Conservation (phyloP, 2,888 invertebrate genomes). For the Nemoura dubitans region DNA sequence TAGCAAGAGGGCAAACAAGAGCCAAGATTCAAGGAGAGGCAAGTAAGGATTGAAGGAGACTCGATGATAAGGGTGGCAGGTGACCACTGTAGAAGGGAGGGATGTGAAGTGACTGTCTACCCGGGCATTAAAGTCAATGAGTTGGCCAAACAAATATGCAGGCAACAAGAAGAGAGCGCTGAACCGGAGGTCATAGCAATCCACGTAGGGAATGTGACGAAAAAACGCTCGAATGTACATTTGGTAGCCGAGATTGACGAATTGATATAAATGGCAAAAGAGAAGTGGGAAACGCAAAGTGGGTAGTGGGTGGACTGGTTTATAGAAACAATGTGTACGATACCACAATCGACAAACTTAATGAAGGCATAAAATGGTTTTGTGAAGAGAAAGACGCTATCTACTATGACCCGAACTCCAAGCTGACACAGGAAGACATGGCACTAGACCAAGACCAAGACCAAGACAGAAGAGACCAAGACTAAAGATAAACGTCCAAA, state of each 20-base stretch:
- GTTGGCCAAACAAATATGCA: not conserved
- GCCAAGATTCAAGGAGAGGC: not conserved
- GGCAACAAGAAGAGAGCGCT: not conserved
- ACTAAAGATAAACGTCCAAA: too few species aligned
- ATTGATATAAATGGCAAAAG: not conserved
- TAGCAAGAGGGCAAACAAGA: not conserved
- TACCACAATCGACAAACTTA: not conserved
- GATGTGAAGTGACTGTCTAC: not conserved
- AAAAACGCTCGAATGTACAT: not conserved
- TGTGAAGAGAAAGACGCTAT: not conserved
- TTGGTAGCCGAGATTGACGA: not conserved
- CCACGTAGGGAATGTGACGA: not conserved
- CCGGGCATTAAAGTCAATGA: not conserved
- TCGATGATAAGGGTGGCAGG: not conserved
- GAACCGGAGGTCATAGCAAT: slow-evolving; percentile 7
- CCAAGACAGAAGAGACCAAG: too few species aligned
- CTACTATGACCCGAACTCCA: not conserved
- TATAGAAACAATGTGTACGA: not conserved
- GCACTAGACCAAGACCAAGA: not conserved
- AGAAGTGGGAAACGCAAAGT: not conserved
- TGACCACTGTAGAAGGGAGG: not conserved
- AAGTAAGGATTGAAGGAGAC: not conserved
- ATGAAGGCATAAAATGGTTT: not conserved
- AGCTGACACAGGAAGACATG: not conserved
- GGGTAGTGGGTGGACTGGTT: not conserved